phyloP scores from a whole-genome alignment of 2,888 invertebrate genomes.

The Drosophila buzzatii region DNA sequence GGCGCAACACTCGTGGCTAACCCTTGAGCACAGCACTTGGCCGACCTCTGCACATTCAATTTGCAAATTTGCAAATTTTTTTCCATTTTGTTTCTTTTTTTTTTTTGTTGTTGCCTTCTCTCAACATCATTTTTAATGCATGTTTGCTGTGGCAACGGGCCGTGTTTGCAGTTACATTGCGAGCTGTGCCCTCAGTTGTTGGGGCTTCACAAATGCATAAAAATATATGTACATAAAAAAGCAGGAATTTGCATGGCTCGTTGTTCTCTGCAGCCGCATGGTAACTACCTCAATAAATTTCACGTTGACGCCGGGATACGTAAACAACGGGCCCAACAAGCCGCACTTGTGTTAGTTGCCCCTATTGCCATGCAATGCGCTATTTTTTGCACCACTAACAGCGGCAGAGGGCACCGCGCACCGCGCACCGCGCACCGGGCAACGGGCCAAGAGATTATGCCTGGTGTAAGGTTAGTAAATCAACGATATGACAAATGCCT shows the following conservation, averaged over 20 bases:
- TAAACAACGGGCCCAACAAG: conserved; percentile 32
- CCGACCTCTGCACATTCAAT: conserved; percentile 45
- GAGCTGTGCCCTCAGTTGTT: conserved; percentile 34
- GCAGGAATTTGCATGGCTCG: conserved; percentile 43
- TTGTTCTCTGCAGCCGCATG: conserved; percentile 41
- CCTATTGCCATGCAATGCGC: conserved; percentile 53
- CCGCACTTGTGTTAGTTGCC: conserved; percentile 49
- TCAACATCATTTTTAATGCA: conserved; percentile 64
- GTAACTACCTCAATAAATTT: conserved; percentile 82
- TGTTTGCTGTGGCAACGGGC: conserved; percentile 70
- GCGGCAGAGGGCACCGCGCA: neutral
- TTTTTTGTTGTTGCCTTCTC: conserved; percentile 20
- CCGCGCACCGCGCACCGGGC: neutral
- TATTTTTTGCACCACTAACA: conserved; percentile 48
- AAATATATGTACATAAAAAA: conserved; percentile 10
- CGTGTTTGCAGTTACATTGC: conserved; percentile 45
- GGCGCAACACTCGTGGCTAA: conserved; percentile 16
- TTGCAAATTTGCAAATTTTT: conserved; percentile 55
- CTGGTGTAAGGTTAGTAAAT: conserved; percentile 76
- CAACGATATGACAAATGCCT: conserved; percentile 73
- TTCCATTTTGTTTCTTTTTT: conserved; percentile 3
- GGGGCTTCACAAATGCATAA: conserved; percentile 19
- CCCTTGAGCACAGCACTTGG: conserved; percentile 9
- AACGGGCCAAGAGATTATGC: conserved; percentile 64
- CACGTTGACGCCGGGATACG: conserved; percentile 67